Evolutionary conservation across 2,888 invertebrate species (phyloP), one percentile per base, ranked within the genome.

Genomic region (Mimas tiliae): DNA sequence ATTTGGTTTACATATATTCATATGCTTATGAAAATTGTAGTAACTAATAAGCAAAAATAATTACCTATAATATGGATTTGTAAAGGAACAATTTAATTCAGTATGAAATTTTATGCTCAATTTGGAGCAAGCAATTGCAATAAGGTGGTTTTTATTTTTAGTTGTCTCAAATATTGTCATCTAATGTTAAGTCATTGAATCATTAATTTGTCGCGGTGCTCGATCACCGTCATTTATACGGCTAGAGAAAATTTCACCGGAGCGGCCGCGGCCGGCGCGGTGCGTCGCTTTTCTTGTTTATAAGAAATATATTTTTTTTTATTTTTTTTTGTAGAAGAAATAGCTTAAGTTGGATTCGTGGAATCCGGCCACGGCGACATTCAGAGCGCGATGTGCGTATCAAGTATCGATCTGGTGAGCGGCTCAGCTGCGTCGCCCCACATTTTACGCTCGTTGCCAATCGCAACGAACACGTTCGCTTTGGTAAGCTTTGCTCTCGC

Each of bases 351-450:
- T 77, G 76, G 79, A 76, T 80, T 82, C 78, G 82, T 84, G 82
- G 82, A 86, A 86, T 83, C 83, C 85, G 86, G 87, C 81, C 84
- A 85, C 86, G 80, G 78, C 79, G 82, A 80, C 84, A 87, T 88
- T 87, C 82, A 87, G 89, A 89, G 87, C 86, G 84, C 86, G 86
- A 78, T 83, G 84, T 85, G 88, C 87, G 91, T 91, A 90, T 90
- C 87, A 85, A 84, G 87, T 90, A 92, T 92, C 90, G 90, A 91
- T 91, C 88, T 87, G 79, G 83, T 81, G 86, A 87, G 81, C 82
- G 87, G 85, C 83, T 89, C 85, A 87, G 85, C 84, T 85, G 83
- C 85, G 86, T 85, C 85, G 87, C 82, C 84, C 89, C 87, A 90
- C 88, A 91, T 91, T 91, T 88, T 83, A 87, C 86, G 86, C 84